Evolutionary conservation across 2,797 vertebrate species (phyloP).

Genomic region (Lutjanus argentimaculatus): DNA sequence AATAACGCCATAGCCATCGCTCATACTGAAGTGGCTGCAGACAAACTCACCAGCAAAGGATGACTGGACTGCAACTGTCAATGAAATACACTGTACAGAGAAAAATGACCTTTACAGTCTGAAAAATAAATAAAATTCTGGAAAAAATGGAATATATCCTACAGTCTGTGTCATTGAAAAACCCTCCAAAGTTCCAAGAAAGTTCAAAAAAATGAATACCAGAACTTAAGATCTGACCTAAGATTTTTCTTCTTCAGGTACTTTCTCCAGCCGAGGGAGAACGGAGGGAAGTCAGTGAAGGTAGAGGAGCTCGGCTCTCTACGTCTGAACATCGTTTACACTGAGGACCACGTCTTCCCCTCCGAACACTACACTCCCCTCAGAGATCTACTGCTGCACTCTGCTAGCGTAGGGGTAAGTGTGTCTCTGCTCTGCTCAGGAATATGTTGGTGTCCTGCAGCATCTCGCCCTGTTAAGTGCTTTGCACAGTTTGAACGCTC

Average conservation of each 20-base stretch:
- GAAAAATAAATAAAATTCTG: too few relatives aligned
- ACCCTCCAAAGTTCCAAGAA: too few relatives aligned
- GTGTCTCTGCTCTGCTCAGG: neutral
- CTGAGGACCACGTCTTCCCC: slow-evolving; percentile 97
- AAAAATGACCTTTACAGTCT: too few relatives aligned
- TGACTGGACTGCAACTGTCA: too few relatives aligned
- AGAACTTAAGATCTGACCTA: too few relatives aligned
- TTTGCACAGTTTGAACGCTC: neutral
- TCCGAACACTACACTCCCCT: slow-evolving; percentile 94
- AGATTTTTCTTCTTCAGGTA: slow-evolving; percentile 90
- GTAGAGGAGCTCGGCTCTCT: slow-evolving; percentile 96
- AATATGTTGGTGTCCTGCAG: neutral
- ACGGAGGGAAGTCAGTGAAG: slow-evolving; percentile 93
- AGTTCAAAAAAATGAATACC: too few relatives aligned
- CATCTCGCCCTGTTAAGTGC: neutral
- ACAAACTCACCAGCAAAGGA: too few relatives aligned
- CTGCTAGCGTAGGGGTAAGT: slow-evolving; percentile 91
- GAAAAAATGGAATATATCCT: too few relatives aligned
- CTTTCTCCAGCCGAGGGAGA: slow-evolving; percentile 97
- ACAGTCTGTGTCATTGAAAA: too few relatives aligned
- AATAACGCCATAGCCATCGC: too few relatives aligned
- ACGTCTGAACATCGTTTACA: slow-evolving; percentile 97
- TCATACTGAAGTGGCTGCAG: too few relatives aligned
- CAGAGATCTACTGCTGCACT: slow-evolving; percentile 93
- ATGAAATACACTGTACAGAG: too few relatives aligned